Percentiles rank a stretch among this genome's conserved stretches.
phyloP scores from a whole-genome alignment of 2,113 vertebrate genomes.

The Myotis yumanensis region DNA sequence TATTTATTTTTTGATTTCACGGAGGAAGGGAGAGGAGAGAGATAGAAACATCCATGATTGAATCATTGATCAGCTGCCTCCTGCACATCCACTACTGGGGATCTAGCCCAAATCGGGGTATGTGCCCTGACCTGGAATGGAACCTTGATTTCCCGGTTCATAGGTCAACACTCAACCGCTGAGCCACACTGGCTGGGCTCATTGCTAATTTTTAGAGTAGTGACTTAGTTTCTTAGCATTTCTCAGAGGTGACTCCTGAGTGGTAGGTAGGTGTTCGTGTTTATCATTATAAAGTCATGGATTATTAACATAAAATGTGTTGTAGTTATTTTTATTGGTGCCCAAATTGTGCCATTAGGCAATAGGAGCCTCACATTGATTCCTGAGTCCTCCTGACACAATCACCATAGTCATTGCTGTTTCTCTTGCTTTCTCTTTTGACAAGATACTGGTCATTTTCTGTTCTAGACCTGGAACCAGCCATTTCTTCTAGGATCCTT shows the following conservation, averaged over 20 bases:
- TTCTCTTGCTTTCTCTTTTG: not conserved
- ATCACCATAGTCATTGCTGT: not conserved
- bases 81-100: no score
- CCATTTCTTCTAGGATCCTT: not conserved
- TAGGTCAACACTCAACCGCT: no score
- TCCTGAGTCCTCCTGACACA: not conserved
- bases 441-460: not conserved
- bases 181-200: no score
- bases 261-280: not conserved
- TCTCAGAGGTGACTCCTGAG: not conserved
- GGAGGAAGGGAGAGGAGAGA: no score
- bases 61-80: no score
- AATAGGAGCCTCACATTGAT: not conserved
- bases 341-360: not conserved
- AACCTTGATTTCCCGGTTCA: no score
- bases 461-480: not conserved
- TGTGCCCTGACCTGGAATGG: no score
- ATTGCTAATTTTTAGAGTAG: slow-evolving; percentile 15
- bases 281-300: not conserved
- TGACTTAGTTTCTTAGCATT: not conserved
- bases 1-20: no score
- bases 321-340: not conserved
- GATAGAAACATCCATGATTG: no score
- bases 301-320: not conserved
- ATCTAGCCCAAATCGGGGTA: no score